phyloP scores from a whole-genome alignment of 2,113 vertebrate species.

The Ondatra zibethicus region DNA sequence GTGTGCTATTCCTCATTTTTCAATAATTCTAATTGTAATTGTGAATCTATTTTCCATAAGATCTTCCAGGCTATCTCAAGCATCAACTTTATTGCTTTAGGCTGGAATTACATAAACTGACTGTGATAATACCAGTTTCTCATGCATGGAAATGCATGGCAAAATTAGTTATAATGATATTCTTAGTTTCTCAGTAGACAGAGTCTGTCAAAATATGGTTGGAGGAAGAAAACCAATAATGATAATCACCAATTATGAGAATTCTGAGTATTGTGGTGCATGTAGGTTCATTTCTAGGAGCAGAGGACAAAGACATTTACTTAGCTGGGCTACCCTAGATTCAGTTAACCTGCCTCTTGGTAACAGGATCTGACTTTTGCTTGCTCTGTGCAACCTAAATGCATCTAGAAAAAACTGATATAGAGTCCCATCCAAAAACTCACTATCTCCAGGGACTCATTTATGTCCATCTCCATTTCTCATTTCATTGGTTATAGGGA shows the following conservation, averaged over 20 bases:
- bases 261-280: not conserved
- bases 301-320: fast-evolving
- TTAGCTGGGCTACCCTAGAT: not conserved
- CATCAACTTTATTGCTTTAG: constrained; percentile 44
- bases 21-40: constrained; percentile 62
- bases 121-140: constrained; percentile 49
- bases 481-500: not conserved
- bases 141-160: constrained; percentile 50
- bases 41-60: constrained; percentile 14
- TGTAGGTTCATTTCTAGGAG: too few species aligned
- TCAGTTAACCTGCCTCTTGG: not conserved
- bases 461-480: not conserved
- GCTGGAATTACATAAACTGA: constrained; percentile 56
- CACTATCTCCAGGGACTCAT: not conserved
- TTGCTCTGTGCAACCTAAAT: not conserved
- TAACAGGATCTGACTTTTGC: not conserved
- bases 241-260: not conserved
- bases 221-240: constrained; percentile 6
- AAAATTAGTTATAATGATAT: constrained; percentile 50
- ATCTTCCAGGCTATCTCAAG: constrained; percentile 23
- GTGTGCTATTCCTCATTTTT: constrained; percentile 40
- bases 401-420: not conserved
- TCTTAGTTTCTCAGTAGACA: constrained; percentile 26
- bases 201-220: constrained; percentile 46
- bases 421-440: not conserved